Conservation (phyloP, 2,888 invertebrate species). For the Noctua fimbriata region DNA sequence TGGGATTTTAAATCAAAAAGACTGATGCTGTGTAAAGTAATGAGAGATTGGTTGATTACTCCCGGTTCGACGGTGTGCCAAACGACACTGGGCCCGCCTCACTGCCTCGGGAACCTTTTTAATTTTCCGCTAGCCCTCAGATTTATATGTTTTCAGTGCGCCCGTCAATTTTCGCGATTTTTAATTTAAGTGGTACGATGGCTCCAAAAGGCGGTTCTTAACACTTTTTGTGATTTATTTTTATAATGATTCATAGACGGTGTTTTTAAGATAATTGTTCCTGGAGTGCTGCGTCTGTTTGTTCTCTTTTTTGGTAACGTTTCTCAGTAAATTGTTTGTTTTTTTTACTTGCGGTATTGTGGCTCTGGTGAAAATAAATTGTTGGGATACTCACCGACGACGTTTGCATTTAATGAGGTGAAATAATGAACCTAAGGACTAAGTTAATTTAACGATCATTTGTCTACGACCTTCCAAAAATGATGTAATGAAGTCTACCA, state of each 20-base stretch:
- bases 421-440: conserved; percentile 22
- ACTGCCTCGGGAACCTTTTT: conserved; percentile 85
- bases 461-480: background rate
- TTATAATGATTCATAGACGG: conserved; percentile 68
- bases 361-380: conserved; percentile 28
- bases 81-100: conserved; percentile 68
- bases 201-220: conserved; percentile 77
- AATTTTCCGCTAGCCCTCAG: conserved; percentile 88
- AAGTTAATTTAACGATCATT: conserved; percentile 3
- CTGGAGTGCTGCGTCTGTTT: conserved; percentile 52
- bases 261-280: conserved; percentile 69
- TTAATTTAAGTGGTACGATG: conserved; percentile 86
- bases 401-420: conserved; percentile 46
- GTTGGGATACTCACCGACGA: conserved; percentile 5
- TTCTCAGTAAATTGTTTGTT: conserved; percentile 33
- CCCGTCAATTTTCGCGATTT: conserved; percentile 87
- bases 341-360: conserved; percentile 45
- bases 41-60: conserved; percentile 77
- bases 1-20: conserved; percentile 72
- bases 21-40: conserved; percentile 72
- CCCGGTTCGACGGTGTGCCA: conserved; percentile 74
- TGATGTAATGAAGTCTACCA: background rate
- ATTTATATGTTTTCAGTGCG: conserved; percentile 87
- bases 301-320: conserved; percentile 32
- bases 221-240: conserved; percentile 72